These are phyloP conservation scores for Bombus terrestris DNA, from an alignment of 1,140 invertebrate species.

Conservation along the genomic window DNA sequence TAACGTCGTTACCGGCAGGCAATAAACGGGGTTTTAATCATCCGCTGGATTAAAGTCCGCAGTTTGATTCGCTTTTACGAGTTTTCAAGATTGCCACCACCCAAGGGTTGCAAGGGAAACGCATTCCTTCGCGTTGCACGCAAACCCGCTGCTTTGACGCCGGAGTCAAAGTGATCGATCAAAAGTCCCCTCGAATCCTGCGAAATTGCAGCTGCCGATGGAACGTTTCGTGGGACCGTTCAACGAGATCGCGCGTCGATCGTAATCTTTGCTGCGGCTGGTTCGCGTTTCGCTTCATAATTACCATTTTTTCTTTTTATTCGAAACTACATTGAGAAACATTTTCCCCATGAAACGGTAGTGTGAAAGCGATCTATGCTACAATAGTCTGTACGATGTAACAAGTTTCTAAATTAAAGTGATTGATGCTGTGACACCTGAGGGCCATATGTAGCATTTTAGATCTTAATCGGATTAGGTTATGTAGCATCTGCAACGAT, in stretches of 20 bases:
- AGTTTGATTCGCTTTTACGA: constrained; percentile 82
- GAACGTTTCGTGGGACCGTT: constrained; percentile 20
- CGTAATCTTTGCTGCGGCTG: background rate
- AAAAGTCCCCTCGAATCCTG: constrained; percentile 24
- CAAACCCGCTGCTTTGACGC: constrained; percentile 22
- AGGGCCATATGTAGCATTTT: background rate
- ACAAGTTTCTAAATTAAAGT: background rate
- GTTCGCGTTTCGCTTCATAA: background rate
- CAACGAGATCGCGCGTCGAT: constrained; percentile 60
- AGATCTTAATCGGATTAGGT: background rate
- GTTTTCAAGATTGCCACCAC: constrained; percentile 77
- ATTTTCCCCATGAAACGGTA: background rate
- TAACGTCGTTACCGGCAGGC: constrained; percentile 62
- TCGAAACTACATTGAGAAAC: background rate
- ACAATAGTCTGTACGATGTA: background rate
- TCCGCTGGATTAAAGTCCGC: constrained; percentile 74
- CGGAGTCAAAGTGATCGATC: constrained; percentile 50
- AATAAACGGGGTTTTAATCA: constrained; percentile 76
- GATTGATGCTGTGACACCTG: background rate
- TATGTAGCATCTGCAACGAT: no score
- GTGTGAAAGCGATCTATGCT: background rate
- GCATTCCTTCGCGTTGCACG: constrained; percentile 33
- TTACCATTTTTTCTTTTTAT: background rate
- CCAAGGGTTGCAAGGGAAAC: constrained; percentile 25
- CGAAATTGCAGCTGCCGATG: constrained; percentile 51